A percentile compares a stretch with the other conserved stretches of the same genome.
These are phyloP conservation scores for Ectobius pallidus DNA, from an alignment of 2,888 invertebrate species.

Conservation along the genomic window DNA sequence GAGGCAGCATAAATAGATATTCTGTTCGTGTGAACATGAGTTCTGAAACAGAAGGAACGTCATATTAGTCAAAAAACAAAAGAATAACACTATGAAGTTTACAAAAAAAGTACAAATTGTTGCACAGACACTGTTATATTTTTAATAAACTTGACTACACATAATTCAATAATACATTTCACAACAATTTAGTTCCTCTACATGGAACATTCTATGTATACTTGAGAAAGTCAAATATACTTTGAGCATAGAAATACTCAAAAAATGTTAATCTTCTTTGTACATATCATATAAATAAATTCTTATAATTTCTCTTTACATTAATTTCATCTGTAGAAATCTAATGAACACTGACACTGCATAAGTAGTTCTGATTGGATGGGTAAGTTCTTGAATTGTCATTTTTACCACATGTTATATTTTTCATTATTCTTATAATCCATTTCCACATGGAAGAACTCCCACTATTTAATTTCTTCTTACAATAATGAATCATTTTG, in stretches of 20 bases:
- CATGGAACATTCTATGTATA: background rate
- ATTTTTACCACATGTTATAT: background rate
- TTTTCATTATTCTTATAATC: background rate
- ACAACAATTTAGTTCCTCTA: background rate
- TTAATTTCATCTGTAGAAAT: background rate
- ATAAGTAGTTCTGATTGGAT: background rate
- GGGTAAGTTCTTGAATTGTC: background rate
- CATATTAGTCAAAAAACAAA: too few species aligned
- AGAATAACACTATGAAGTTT: too few species aligned
- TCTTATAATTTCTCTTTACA: background rate
- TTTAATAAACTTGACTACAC: background rate
- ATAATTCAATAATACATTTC: background rate
- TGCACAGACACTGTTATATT: background rate
- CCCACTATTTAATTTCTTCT: background rate
- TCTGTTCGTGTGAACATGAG: too few species aligned
- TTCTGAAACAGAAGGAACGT: too few species aligned
- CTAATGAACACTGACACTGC: background rate
- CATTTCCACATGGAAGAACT: background rate
- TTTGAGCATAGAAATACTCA: background rate
- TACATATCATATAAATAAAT: background rate
- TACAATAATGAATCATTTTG: background rate
- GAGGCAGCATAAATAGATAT: too few species aligned
- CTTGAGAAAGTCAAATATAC: background rate
- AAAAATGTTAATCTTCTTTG: background rate
- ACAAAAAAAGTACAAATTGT: too few species aligned